Evolutionary conservation across 2,113 vertebrate genomes (phyloP).

Genomic region (Microcebus tavaratra): DNA sequence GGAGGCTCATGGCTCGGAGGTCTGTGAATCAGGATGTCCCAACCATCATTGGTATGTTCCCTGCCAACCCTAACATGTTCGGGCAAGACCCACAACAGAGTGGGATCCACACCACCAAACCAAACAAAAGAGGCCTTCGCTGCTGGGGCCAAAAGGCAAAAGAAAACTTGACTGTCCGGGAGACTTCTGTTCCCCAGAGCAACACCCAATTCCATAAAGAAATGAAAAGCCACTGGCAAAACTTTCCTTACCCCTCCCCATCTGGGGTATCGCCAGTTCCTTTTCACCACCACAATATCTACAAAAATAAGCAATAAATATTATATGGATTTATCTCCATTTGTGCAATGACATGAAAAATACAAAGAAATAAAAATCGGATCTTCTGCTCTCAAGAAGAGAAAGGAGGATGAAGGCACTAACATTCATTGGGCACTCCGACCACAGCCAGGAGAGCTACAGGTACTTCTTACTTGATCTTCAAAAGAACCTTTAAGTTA

Average conservation of each 20-base stretch:
- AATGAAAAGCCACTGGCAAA: not conserved
- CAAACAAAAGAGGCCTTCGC: not conserved
- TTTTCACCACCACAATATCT: not conserved
- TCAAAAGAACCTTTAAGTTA: not conserved
- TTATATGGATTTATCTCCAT: not conserved
- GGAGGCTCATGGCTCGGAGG: not conserved
- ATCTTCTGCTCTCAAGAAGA: not conserved
- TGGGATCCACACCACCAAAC: not conserved
- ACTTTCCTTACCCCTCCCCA: not conserved
- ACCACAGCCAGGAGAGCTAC: not conserved
- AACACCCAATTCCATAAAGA: not conserved
- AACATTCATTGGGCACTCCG: rapidly evolving
- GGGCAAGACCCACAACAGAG: not conserved
- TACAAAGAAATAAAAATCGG: not conserved
- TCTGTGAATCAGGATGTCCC: not conserved
- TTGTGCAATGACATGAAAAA: not conserved
- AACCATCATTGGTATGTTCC: rapidly evolving
- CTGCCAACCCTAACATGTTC: not conserved
- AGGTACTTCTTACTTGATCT: not conserved
- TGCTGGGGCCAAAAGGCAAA: not conserved
- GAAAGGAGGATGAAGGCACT: not conserved
- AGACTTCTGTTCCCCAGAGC: not conserved
- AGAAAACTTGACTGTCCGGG: not conserved
- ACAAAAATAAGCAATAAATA: not conserved
- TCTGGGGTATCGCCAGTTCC: not conserved